phyloP scores from a whole-genome alignment of 2,888 invertebrate genomes.

The Abrostola triplasia region DNA sequence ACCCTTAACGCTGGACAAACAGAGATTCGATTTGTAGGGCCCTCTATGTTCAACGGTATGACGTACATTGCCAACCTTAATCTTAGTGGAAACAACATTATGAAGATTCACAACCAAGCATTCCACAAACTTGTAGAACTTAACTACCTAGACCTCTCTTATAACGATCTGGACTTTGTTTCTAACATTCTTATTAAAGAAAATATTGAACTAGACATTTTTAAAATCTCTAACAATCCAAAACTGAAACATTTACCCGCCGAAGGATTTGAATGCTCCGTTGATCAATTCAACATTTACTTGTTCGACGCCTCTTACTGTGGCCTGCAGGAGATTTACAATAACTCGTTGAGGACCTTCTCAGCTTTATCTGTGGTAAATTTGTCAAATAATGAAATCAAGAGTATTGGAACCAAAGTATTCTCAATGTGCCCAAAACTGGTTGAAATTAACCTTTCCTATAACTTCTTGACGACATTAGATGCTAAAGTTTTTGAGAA shows the following conservation, averaged over 20 bases:
- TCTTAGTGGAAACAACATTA: conserved; percentile 91
- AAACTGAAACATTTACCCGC: conserved; percentile 90
- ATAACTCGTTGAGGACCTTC: conserved; percentile 91
- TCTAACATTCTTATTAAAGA: conserved; percentile 91
- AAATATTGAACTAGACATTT: conserved; percentile 91
- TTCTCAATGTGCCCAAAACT: conserved; percentile 89
- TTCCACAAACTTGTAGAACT: conserved; percentile 91
- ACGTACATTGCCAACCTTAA: conserved; percentile 90
- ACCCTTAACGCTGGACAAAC: conserved; percentile 92
- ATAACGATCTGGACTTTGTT: conserved; percentile 91
- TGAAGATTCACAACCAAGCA: conserved; percentile 90
- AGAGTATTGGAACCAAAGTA: conserved; percentile 86
- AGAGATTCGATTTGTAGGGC: conserved; percentile 90
- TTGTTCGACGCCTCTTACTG: conserved; percentile 93
- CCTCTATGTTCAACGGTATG: conserved; percentile 90
- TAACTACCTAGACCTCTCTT: conserved; percentile 92
- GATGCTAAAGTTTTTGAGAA: conserved; percentile 90
- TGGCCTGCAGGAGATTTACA: conserved; percentile 89
- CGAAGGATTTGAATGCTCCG: conserved; percentile 90
- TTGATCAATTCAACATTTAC: conserved; percentile 89
- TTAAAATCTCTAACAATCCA: conserved; percentile 92
- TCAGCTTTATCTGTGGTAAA: conserved; percentile 90
- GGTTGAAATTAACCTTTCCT: conserved; percentile 91
- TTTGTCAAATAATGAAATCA: conserved; percentile 90
- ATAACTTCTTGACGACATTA: conserved; percentile 90